Percentiles rank a stretch among this genome's conserved stretches.
Evolutionary conservation across 2,113 vertebrate genomes (phyloP).

Genomic region (Peromyscus maniculatus): DNA sequence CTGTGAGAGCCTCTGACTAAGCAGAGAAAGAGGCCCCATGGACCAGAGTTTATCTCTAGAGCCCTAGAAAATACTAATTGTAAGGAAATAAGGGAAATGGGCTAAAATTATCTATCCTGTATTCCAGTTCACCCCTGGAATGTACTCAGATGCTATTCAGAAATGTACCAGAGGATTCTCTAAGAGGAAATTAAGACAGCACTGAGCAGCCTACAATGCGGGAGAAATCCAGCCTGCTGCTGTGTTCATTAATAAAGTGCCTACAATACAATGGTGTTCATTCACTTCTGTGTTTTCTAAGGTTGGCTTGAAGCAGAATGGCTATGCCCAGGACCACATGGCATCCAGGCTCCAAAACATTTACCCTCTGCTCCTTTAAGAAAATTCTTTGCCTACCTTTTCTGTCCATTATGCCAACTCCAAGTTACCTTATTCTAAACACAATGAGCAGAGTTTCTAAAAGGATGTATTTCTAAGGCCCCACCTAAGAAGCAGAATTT

Average conservation of each 20-base stretch:
- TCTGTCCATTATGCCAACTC: background rate
- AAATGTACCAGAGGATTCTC: background rate
- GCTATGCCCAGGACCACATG: background rate
- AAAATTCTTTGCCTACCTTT: background rate
- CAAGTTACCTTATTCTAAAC: background rate
- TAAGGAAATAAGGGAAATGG: background rate
- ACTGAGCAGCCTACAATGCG: background rate
- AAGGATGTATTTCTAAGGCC: background rate
- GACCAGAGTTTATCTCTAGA: background rate
- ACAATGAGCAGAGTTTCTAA: background rate
- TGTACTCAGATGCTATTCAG: background rate
- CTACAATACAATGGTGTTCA: background rate
- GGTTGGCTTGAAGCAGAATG: background rate
- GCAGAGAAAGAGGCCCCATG: background rate
- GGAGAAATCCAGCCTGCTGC: background rate
- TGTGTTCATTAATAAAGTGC: slow-evolving; percentile 6
- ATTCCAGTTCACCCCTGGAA: background rate
- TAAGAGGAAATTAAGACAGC: slow-evolving; percentile 22
- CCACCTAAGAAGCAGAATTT: slow-evolving; percentile 6
- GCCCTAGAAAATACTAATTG: background rate
- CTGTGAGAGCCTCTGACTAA: background rate
- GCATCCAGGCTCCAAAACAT: slow-evolving; percentile 21
- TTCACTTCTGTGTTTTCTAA: background rate
- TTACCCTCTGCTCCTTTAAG: background rate
- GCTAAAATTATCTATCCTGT: background rate